These are phyloP conservation scores for Bombus confusus DNA, from an alignment of 1,140 invertebrate genomes.

Conservation along the genomic window DNA sequence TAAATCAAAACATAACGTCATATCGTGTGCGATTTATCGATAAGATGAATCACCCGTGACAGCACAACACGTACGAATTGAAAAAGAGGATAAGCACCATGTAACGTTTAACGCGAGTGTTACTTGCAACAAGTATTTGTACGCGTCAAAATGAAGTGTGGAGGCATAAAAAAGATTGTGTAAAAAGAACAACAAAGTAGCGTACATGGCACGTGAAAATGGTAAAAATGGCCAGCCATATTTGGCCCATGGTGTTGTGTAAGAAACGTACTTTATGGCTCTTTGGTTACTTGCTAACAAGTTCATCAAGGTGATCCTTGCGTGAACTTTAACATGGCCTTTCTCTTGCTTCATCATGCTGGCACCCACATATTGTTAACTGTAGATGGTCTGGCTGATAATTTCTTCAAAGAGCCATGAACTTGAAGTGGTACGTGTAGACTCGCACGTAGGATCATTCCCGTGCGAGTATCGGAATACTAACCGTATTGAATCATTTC, in stretches of 20 bases:
- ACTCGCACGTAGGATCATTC: constrained; percentile 10
- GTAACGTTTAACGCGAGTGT: not conserved
- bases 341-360: constrained; percentile 47
- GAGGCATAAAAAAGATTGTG: not conserved
- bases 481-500: not conserved
- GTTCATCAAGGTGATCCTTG: constrained; percentile 39
- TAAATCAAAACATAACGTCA: not conserved
- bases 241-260: not conserved
- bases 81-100: not conserved
- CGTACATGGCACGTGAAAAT: not conserved
- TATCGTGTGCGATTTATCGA: not conserved
- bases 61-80: not conserved
- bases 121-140: not conserved
- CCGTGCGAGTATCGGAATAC: not conserved
- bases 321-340: constrained; percentile 47
- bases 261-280: constrained; percentile 15
- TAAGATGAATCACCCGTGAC: not conserved
- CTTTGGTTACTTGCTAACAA: constrained; percentile 26
- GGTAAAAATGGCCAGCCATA: not conserved
- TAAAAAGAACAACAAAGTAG: not conserved
- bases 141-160: not conserved
- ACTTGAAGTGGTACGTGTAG: constrained; percentile 51
- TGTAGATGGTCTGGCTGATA: constrained; percentile 51
- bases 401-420: constrained; percentile 54
- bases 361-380: constrained; percentile 63